These are phyloP conservation scores for Chromis chromis DNA, from an alignment of 2,797 vertebrate genomes.

Conservation along the genomic window DNA sequence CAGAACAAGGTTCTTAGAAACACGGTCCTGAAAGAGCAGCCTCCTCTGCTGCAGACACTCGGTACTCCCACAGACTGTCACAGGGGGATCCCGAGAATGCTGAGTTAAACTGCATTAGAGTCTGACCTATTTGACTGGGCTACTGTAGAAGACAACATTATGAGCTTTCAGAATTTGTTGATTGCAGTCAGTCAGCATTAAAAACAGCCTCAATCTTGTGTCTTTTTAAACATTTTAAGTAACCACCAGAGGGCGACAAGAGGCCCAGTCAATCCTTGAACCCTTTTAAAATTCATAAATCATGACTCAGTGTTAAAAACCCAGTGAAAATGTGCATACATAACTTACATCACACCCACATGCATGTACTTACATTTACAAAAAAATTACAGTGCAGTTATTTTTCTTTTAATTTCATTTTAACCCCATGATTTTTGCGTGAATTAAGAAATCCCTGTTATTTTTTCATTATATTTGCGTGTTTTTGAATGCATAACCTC, in stretches of 20 bases:
- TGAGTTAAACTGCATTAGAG: too few relatives aligned
- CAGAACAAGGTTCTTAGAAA: too few relatives aligned
- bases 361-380: neutral
- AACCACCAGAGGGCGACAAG: slow-evolving; percentile 43
- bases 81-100: too few relatives aligned
- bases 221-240: too few relatives aligned
- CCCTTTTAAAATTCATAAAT: slow-evolving; percentile 17
- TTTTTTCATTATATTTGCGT: neutral
- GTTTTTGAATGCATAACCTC: neutral
- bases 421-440: neutral
- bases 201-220: neutral
- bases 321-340: neutral
- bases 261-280: neutral
- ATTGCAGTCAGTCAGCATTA: neutral
- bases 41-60: too few relatives aligned
- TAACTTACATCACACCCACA: neutral
- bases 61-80: too few relatives aligned
- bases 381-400: neutral
- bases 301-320: slow-evolving; percentile 32
- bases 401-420: neutral
- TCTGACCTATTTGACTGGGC: too few relatives aligned
- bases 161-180: neutral
- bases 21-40: too few relatives aligned
- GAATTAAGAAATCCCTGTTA: neutral
- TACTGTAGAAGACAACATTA: neutral